Evolutionary conservation across 2,888 invertebrate species (phyloP), one percentile per base, ranked within the genome.

Genomic region (Platycnemis pennipes): DNA sequence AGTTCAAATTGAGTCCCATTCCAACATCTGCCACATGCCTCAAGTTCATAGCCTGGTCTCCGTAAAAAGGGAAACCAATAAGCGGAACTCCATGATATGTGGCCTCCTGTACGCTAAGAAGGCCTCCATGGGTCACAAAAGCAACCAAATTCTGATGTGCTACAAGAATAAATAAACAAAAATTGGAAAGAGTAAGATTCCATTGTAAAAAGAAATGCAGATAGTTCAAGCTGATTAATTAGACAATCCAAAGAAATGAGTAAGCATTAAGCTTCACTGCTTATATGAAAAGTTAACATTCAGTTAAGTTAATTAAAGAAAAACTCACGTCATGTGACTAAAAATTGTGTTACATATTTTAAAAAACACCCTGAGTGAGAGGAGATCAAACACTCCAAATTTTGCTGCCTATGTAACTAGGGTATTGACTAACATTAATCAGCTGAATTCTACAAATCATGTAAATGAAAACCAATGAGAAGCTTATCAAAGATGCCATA

Each of bases 111-210:
- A 97, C 96, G 77, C 98, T 97, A 95, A 98, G 97, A 94, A 97
- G 96, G 4, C 98, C 98, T 7, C 98, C 98, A 95, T 98, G 98
- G 0, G 97, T 97, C 95, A 98, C 97, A 95, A 98, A 98, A 0
- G 97, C 95, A 95, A 96, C 97, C 26, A 97, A 95, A 94, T 97
- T 97, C 0, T 97, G 97, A 96, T 97, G 97, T 0, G 97, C 97
- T 96, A 96, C 42, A 96, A 96, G 31, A 94, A 37, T 31, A 37
- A 31, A 37, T 19, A 53, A 2, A 37, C 19, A 2, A 7, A n/a
- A 88, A 13, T 2, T 2, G 19, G 5, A 53, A 46, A 37, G 44
- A 19, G 0, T 7, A n/a, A n/a, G 31, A 3, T 2, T 89, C 53
- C 46, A 26, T 26, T 63, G 16, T 5, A 37, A 37, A 77, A 8